Percentiles rank a stretch among this genome's conserved stretches.
Evolutionary conservation across 30 jellyfish, hydroid and myxozoan genomes (phyloP).

Genomic region (Haliclystus octoradiatus): DNA sequence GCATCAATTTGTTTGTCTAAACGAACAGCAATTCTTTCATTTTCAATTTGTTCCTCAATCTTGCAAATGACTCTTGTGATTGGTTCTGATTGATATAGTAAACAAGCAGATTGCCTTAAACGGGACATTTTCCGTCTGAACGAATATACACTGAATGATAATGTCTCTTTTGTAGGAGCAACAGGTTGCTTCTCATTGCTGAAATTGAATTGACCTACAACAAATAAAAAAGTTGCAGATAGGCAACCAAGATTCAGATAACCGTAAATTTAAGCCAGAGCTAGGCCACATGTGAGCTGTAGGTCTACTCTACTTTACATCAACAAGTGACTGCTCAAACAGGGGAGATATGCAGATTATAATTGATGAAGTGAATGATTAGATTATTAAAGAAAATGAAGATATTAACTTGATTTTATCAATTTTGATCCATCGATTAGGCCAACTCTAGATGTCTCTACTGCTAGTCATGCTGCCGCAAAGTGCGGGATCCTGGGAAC

Average conservation of each 20-base stretch:
- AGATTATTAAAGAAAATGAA: background rate
- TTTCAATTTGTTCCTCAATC: slow-evolving; percentile 67
- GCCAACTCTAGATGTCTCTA: no score
- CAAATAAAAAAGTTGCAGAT: no score
- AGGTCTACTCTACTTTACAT: no score
- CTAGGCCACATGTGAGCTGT: no score
- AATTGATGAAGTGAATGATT: background rate
- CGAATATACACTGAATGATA: slow-evolving; percentile 65
- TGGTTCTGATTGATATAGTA: slow-evolving; percentile 62
- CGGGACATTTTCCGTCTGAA: slow-evolving; percentile 72
- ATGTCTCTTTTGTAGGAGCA: slow-evolving; percentile 77
- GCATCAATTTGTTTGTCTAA: slow-evolving; percentile 72
- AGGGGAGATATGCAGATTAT: background rate
- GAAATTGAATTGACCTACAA: slow-evolving; percentile 24
- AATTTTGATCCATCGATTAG: no score
- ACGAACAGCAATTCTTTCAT: slow-evolving; percentile 67
- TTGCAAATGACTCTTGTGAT: slow-evolving; percentile 48
- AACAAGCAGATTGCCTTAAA: slow-evolving; percentile 73
- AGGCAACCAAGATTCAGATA: no score
- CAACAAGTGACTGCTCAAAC: background rate
- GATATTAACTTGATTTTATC: no score
- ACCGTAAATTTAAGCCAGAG: no score
- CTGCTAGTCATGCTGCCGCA: no score
- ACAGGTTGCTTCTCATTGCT: slow-evolving; percentile 60
- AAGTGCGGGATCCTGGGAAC: no score